Conservation (phyloP, 2,888 invertebrate genomes). For the Epistrophe eligans region DNA sequence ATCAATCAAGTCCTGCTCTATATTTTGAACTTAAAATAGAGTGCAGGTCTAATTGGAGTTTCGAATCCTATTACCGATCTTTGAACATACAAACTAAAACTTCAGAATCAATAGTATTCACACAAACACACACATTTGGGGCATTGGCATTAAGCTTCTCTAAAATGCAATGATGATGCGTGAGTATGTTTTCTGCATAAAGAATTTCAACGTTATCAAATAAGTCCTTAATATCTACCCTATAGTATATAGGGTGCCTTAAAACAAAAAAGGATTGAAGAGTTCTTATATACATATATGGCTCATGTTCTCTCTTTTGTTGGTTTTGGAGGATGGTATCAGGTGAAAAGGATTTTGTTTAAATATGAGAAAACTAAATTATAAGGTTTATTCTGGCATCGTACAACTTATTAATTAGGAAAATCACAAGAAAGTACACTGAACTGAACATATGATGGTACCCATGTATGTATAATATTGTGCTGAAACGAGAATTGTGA, state of each 20-base stretch:
- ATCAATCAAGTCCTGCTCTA: conserved; percentile 44
- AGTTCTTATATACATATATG: not conserved
- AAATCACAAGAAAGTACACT: conserved; percentile 12
- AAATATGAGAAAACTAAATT: conserved; percentile 62
- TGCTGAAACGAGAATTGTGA: conserved; percentile 34
- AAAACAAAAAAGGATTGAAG: not conserved
- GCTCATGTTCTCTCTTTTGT: not conserved
- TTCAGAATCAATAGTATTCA: not conserved
- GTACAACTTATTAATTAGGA: conserved; percentile 69
- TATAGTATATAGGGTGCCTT: conserved; percentile 36
- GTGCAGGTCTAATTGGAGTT: conserved; percentile 57
- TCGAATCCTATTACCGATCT: conserved; percentile 51
- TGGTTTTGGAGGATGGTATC: conserved; percentile 39
- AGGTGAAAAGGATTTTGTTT: conserved; percentile 50
- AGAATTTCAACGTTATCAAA: conserved; percentile 60
- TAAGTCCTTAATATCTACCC: conserved; percentile 57
- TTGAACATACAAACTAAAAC: conserved; percentile 31
- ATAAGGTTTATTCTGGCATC: conserved; percentile 62
- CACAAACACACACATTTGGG: not conserved
- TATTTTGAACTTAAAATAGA: not conserved
- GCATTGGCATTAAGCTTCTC: not conserved
- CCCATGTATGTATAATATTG: not conserved
- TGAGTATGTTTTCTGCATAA: conserved; percentile 40
- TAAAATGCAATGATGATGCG: conserved; percentile 33
- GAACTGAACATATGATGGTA: not conserved